Percentiles rank a stretch among this genome's conserved stretches.
phyloP scores from a whole-genome alignment of 2,113 vertebrate genomes.

The Misgurnus anguillicaudatus region DNA sequence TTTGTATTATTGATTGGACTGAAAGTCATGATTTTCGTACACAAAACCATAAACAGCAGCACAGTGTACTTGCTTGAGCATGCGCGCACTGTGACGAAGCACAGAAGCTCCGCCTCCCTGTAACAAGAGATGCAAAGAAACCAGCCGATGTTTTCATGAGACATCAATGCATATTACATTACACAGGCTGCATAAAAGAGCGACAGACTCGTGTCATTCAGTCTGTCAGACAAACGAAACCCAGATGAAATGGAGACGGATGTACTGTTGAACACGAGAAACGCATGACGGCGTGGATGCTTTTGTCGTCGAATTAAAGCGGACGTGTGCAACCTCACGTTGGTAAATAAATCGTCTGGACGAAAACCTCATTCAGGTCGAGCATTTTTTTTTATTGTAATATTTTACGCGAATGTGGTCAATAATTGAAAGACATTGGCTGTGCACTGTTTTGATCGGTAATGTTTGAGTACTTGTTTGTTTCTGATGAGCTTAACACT shows the following conservation, averaged over 20 bases:
- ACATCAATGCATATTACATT: too few species aligned
- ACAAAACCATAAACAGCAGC: background rate
- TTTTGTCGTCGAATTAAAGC: background rate
- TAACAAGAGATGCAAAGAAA: background rate
- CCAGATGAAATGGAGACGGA: background rate
- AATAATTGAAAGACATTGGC: too few species aligned
- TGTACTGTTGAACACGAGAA: background rate
- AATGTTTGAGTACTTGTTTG: background rate
- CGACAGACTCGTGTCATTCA: background rate
- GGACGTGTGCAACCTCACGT: background rate
- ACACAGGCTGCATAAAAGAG: too few species aligned
- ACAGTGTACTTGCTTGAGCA: background rate
- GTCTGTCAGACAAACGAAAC: background rate
- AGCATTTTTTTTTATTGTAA: background rate
- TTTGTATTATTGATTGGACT: too few species aligned
- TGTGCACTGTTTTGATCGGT: background rate
- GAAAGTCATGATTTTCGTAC: too few species aligned
- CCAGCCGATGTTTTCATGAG: too few species aligned
- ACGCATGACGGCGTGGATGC: background rate
- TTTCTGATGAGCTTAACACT: background rate
- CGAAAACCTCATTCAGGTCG: background rate
- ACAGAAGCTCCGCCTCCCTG: conserved; percentile 14
- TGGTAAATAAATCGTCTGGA: background rate
- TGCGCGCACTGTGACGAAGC: conserved; percentile 10
- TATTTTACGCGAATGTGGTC: too few species aligned